Percentiles rank a stretch among this genome's conserved stretches.
These are phyloP conservation scores for Petaurus breviceps DNA, from an alignment of 2,113 vertebrate species.

Conservation along the genomic window DNA sequence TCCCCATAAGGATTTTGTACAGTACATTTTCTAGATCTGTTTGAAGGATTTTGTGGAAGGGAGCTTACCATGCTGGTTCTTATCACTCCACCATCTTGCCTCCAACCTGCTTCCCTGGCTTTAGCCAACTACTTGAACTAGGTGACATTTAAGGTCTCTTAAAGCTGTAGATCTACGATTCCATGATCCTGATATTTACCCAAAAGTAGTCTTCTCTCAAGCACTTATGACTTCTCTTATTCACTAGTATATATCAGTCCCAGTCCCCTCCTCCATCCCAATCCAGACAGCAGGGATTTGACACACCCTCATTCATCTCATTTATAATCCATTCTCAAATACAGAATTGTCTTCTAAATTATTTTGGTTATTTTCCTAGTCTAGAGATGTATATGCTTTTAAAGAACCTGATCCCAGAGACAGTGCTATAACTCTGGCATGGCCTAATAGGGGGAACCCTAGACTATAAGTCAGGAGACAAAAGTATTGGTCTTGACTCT, in stretches of 20 bases:
- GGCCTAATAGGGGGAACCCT: neutral
- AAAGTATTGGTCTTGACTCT: neutral
- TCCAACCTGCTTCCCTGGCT: neutral
- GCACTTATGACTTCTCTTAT: neutral
- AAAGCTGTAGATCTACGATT: neutral
- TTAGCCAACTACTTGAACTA: neutral
- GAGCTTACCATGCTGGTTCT: neutral
- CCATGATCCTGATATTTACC: neutral
- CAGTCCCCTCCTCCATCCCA: neutral
- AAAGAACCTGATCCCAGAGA: neutral
- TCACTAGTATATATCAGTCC: neutral
- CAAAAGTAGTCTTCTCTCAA: neutral
- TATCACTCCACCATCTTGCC: neutral
- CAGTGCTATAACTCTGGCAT: neutral
- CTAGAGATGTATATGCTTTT: neutral
- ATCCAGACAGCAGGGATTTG: too few relatives aligned
- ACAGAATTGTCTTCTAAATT: neutral
- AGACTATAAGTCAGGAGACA: neutral
- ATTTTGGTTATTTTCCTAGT: neutral
- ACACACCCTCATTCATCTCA: neutral
- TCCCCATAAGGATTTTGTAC: neutral
- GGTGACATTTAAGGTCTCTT: neutral
- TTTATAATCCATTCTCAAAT: neutral
- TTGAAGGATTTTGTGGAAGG: neutral
- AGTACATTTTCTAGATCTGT: neutral